phyloP scores from a whole-genome alignment of 2,797 vertebrate genomes.

The Neosilurus hyrtlii region DNA sequence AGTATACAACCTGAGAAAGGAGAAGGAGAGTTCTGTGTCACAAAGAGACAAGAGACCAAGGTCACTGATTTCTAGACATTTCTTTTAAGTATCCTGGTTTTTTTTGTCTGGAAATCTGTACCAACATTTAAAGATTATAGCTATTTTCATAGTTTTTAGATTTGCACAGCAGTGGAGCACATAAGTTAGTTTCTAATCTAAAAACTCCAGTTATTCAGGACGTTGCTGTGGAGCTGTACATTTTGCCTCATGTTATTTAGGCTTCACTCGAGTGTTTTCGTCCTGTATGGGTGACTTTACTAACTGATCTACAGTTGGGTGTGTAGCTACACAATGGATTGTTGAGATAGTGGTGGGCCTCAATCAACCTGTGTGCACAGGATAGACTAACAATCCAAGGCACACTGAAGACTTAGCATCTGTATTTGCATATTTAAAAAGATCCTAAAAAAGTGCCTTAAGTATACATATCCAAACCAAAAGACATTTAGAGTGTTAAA shows the following conservation, averaged over 20 bases:
- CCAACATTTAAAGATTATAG: too few relatives aligned
- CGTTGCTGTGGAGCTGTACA: background rate
- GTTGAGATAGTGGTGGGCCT: background rate
- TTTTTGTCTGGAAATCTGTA: background rate
- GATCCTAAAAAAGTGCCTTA: background rate
- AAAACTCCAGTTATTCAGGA: too few relatives aligned
- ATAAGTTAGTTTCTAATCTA: too few relatives aligned
- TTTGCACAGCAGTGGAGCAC: too few relatives aligned
- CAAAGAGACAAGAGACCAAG: background rate
- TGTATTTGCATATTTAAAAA: background rate
- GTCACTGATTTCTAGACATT: background rate
- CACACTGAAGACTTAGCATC: background rate
- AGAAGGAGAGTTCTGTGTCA: background rate
- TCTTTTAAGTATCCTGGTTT: background rate
- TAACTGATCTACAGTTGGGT: background rate
- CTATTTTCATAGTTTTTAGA: too few relatives aligned
- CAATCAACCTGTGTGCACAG: background rate
- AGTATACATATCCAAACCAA: background rate
- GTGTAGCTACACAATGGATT: background rate
- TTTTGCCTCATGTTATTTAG: background rate
- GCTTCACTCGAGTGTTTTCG: background rate
- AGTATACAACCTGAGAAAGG: slow-evolving; percentile 88
- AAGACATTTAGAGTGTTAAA: background rate
- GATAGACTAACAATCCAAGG: background rate
- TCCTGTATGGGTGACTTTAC: background rate